These are phyloP conservation scores for Procambarus clarkii DNA, from an alignment of 1,140 invertebrate genomes.

Conservation along the genomic window DNA sequence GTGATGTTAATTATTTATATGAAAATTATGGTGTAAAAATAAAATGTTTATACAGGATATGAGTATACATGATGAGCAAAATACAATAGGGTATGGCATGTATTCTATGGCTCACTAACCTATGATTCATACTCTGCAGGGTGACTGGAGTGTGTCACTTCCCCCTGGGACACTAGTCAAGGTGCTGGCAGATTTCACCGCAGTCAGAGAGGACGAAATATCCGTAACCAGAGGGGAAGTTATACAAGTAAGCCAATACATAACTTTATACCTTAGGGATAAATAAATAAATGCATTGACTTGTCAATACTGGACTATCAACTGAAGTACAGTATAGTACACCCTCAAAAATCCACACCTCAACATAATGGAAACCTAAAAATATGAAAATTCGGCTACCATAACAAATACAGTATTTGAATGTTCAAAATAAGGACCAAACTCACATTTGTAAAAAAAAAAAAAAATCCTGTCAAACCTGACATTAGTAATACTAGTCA, in stretches of 20 bases:
- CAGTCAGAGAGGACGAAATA: conserved; percentile 77
- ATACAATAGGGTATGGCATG: neutral
- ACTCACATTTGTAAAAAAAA: no score
- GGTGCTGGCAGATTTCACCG: conserved; percentile 76
- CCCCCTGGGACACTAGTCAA: conserved; percentile 73
- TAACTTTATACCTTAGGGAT: neutral
- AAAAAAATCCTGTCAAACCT: no score
- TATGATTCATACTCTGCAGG: conserved; percentile 15
- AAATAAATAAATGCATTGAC: neutral
- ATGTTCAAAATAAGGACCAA: no score
- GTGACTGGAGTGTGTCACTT: conserved; percentile 67
- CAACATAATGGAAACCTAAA: no score
- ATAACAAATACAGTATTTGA: no score
- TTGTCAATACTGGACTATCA: no score
- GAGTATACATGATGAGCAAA: neutral
- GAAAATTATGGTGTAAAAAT: neutral
- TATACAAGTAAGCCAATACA: conserved; percentile 75
- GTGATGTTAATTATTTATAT: no score
- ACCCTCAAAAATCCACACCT: no score
- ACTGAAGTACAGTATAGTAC: no score
- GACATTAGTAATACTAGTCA: no score
- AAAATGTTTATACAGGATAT: neutral
- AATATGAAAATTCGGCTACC: no score
- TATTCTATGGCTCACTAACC: neutral
- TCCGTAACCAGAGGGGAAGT: conserved; percentile 76